A percentile compares a stretch with the other conserved stretches of the same genome.
Evolutionary conservation across 2,888 invertebrate genomes (phyloP).

Genomic region (Xylota sylvarum): DNA sequence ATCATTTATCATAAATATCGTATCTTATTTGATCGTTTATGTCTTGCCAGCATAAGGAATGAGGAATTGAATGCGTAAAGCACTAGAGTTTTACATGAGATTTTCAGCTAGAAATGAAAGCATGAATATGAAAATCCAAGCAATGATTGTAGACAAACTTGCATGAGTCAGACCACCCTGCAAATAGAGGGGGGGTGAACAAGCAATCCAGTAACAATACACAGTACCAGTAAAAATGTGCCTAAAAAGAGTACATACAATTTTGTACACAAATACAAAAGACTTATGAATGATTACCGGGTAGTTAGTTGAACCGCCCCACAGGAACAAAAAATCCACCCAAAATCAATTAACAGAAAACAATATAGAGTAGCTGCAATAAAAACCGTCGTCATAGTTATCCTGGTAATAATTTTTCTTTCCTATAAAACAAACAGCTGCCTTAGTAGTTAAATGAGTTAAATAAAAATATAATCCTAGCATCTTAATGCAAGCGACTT

Average conservation of each 20-base stretch:
- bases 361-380: conserved; percentile 39
- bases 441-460: conserved; percentile 60
- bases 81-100: conserved; percentile 34
- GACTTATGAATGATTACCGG: conserved; percentile 39
- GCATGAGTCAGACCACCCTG: conserved; percentile 15
- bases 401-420: conserved; percentile 23
- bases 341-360: conserved; percentile 15
- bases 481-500: conserved; percentile 31
- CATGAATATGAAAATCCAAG: conserved; percentile 62
- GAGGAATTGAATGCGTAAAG: conserved; percentile 25
- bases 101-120: conserved; percentile 72
- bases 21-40: conserved; percentile 34
- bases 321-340: conserved; percentile 44
- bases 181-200: neutral
- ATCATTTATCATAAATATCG: conserved; percentile 15
- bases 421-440: conserved; percentile 70
- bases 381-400: conserved; percentile 13
- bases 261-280: conserved; percentile 62
- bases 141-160: conserved; percentile 33
- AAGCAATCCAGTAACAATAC: conserved; percentile 53
- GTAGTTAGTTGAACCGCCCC: conserved; percentile 13
- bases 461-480: conserved; percentile 23
- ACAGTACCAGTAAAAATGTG: conserved; percentile 73
- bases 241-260: conserved; percentile 45
- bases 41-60: conserved; percentile 55